phyloP scores from a whole-genome alignment of 2,888 invertebrate species.

The Octodonta nipae region DNA sequence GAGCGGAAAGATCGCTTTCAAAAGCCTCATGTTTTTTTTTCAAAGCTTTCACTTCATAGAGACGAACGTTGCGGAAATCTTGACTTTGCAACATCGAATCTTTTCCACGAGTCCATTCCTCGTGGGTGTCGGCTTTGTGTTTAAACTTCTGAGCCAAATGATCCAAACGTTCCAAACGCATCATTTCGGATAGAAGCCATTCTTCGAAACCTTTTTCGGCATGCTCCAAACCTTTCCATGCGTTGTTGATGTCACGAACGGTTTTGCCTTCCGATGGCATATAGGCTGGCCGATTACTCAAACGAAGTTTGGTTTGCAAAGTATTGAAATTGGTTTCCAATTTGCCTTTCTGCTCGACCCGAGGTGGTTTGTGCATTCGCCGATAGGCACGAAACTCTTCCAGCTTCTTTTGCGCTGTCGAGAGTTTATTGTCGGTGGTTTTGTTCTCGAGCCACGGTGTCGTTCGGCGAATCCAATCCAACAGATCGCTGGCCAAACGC shows the following conservation, averaged over 20 bases:
- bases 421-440: constrained; percentile 93
- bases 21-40: constrained; percentile 99
- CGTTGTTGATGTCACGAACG: constrained; percentile 94
- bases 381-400: constrained; percentile 98
- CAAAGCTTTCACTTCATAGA: constrained; percentile 95
- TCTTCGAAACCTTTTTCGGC: constrained; percentile 99
- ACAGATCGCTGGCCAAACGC: constrained; percentile 90
- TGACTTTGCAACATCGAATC: constrained; percentile 96
- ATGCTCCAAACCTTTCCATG: constrained; percentile 95
- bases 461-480: constrained; percentile 97
- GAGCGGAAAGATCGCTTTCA: constrained; percentile 96
- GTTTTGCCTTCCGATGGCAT: constrained; percentile 99
- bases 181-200: constrained; percentile 97
- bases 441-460: constrained; percentile 96
- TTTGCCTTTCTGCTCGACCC: constrained; percentile 97
- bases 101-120: constrained; percentile 98
- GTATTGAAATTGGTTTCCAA: constrained; percentile 99
- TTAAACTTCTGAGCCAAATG: constrained; percentile 99
- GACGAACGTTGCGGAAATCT: constrained; percentile 92
- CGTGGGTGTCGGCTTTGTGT: constrained; percentile 98
- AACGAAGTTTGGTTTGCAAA: constrained; percentile 91
- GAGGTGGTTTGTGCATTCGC: constrained; percentile 97
- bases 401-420: constrained; percentile 91
- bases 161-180: constrained; percentile 94
- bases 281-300: constrained; percentile 97